Evolutionary conservation across 2,113 vertebrate species (phyloP).

Genomic region (Sphaerodactylus townsendi): DNA sequence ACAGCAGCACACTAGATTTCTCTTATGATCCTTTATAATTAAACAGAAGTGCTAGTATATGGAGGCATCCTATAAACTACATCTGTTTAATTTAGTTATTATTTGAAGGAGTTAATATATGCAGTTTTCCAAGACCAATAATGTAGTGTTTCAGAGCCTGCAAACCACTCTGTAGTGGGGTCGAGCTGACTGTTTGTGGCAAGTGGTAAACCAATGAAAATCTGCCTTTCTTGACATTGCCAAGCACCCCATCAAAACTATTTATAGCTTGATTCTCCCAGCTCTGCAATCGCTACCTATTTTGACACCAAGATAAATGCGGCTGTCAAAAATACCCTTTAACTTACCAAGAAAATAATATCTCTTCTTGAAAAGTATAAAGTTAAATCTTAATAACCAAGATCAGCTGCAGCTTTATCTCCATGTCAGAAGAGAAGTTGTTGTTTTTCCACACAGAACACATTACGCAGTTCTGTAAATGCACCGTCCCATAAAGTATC

Average conservation of each 20-base stretch:
- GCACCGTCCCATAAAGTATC: background rate
- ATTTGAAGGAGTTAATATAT: background rate
- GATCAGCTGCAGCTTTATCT: background rate
- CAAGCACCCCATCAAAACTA: background rate
- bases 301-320: constrained; percentile 19
- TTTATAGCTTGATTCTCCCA: constrained; percentile 1
- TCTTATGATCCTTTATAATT: background rate
- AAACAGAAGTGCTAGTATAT: background rate
- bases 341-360: background rate
- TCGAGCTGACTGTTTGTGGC: background rate
- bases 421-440: background rate
- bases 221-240: constrained; percentile 1
- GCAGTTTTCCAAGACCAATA: background rate
- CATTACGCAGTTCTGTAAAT: background rate
- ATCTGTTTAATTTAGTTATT: background rate
- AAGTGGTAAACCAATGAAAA: background rate
- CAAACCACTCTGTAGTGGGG: background rate
- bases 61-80: background rate
- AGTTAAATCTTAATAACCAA: constrained; percentile 18
- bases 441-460: background rate
- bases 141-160: background rate
- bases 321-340: constrained; percentile 28
- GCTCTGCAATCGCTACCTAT: background rate
- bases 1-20: background rate
- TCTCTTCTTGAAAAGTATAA: background rate